phyloP scores from a whole-genome alignment of 2,888 invertebrate genomes.

The Ophonus ardosiacus region DNA sequence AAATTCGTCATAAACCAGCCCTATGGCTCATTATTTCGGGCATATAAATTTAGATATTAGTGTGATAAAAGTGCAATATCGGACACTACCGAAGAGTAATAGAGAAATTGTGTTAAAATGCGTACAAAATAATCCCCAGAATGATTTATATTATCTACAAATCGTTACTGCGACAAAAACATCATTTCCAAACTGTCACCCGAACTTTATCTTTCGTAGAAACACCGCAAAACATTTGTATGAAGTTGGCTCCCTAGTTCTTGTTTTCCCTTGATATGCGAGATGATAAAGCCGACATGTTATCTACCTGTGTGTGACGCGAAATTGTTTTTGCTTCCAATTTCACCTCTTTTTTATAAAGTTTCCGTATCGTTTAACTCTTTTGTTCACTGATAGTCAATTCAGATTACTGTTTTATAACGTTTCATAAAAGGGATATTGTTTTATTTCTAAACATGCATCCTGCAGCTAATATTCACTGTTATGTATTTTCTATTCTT shows the following conservation, averaged over 20 bases:
- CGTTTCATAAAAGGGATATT: background rate
- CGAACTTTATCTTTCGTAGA: background rate
- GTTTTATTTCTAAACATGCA: background rate
- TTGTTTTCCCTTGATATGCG: background rate
- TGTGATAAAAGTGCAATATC: too few relatives aligned
- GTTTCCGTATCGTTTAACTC: background rate
- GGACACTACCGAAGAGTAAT: too few relatives aligned
- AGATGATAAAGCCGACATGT: background rate
- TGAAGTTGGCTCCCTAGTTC: background rate
- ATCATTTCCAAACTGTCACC: background rate
- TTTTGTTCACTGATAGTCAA: background rate
- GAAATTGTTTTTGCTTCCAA: background rate
- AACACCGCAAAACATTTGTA: background rate
- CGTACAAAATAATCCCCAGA: background rate
- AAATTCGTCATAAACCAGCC: too few relatives aligned
- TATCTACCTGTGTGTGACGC: background rate
- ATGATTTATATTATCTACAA: background rate
- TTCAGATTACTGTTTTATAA: background rate
- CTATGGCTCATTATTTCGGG: too few relatives aligned
- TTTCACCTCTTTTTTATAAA: background rate
- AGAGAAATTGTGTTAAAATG: too few relatives aligned
- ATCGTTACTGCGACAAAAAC: background rate
- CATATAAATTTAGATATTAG: too few relatives aligned
- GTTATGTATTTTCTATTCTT: background rate
- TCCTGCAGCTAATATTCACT: background rate